phyloP scores from a whole-genome alignment of 2,797 vertebrate genomes.

The Channa striata region DNA sequence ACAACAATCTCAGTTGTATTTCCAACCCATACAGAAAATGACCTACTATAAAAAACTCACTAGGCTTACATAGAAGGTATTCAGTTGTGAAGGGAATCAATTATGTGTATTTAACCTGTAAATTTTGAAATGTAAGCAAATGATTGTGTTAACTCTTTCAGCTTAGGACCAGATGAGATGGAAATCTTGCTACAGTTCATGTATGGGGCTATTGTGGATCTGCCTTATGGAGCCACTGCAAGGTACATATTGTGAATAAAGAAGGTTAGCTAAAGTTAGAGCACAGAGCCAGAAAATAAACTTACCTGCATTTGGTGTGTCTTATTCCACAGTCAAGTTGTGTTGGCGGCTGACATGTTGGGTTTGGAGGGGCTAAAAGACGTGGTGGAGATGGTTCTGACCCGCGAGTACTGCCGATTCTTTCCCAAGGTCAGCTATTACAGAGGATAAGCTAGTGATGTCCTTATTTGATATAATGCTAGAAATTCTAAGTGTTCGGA shows the following conservation, averaged over 20 bases:
- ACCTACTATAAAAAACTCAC: neutral
- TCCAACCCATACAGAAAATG: neutral
- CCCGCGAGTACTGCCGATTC: slow-evolving; percentile 92
- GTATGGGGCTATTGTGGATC: slow-evolving; percentile 92
- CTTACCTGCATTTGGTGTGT: slow-evolving; percentile 43
- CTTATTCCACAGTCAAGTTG: slow-evolving; percentile 85
- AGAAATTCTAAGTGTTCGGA: too few relatives aligned
- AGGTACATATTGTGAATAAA: slow-evolving; percentile 81
- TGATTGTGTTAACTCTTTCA: slow-evolving; percentile 69
- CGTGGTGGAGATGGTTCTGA: slow-evolving; percentile 91
- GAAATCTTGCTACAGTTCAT: slow-evolving; percentile 92
- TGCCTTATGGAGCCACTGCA: slow-evolving; percentile 88
- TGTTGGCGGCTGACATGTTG: slow-evolving; percentile 94
- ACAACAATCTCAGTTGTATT: neutral
- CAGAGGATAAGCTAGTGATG: neutral
- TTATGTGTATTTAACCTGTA: neutral
- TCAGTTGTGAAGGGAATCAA: neutral
- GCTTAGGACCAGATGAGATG: slow-evolving; percentile 91
- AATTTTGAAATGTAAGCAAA: neutral
- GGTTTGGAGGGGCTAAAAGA: slow-evolving; percentile 93
- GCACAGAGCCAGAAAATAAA: slow-evolving; percentile 3
- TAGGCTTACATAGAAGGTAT: neutral
- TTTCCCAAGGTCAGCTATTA: slow-evolving; percentile 88
- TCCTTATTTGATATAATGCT: too few relatives aligned
- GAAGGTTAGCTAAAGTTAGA: neutral